phyloP scores from a whole-genome alignment of 2,113 vertebrate species.

The Corythaeola cristata region DNA sequence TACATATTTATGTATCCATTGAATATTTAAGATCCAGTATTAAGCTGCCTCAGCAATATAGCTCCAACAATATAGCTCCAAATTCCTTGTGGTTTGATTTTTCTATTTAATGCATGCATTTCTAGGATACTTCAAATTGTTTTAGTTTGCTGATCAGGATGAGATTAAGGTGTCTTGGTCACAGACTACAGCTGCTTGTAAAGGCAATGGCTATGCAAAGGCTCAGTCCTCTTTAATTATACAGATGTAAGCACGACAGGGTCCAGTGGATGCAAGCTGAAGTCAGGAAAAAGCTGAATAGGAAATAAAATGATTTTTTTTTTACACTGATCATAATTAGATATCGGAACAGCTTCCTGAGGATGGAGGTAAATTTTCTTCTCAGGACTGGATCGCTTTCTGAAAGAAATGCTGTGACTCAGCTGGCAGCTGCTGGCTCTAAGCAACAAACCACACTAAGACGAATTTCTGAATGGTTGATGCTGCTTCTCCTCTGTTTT shows the following conservation, averaged over 20 bases:
- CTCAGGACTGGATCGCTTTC: not conserved
- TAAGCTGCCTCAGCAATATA: not conserved
- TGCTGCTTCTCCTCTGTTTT: not conserved
- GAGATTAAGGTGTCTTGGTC: not conserved
- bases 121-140: not conserved
- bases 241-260: not conserved
- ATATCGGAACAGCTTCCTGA: not conserved
- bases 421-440: not conserved
- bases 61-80: not conserved
- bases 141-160: not conserved
- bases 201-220: not conserved
- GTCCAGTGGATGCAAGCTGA: not conserved
- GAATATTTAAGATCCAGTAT: not conserved
- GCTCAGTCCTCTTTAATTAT: not conserved
- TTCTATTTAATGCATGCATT: not conserved
- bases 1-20: not conserved
- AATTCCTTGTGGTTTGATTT: not conserved
- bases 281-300: conserved; percentile 12
- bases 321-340: not conserved
- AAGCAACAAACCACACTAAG: not conserved
- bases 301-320: not conserved
- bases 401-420: not conserved
- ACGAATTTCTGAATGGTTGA: not conserved
- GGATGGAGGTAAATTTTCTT: not conserved
- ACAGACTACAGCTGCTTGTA: not conserved